Conservation (phyloP, 2,888 invertebrate genomes). For the Zonitis immaculata region DNA sequence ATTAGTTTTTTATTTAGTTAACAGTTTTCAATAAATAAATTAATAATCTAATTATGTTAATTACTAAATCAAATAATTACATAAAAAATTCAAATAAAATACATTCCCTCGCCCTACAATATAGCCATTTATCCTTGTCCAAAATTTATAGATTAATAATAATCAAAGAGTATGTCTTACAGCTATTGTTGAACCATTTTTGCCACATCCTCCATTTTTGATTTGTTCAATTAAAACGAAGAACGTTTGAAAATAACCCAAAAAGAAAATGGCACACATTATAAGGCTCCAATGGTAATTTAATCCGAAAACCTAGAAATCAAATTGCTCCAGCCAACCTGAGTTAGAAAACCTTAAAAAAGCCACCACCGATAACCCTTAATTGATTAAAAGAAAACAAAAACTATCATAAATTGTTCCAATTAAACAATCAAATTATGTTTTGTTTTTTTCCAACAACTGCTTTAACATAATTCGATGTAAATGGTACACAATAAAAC, state of each 20-base stretch:
- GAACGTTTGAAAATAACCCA: conserved; percentile 61
- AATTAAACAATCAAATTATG: background rate
- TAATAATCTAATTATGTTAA: background rate
- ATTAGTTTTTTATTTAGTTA: background rate
- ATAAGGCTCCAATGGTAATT: conserved; percentile 47
- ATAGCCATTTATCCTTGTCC: background rate
- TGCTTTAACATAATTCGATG: too few species aligned
- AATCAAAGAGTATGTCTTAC: conserved; percentile 59
- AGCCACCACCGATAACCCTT: background rate
- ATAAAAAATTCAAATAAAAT: background rate
- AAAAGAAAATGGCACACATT: conserved; percentile 51
- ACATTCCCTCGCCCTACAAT: background rate
- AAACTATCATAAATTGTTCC: background rate
- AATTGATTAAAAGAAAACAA: background rate
- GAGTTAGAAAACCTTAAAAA: conserved; percentile 14
- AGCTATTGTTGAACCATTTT: conserved; percentile 95
- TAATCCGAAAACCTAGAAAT: conserved; percentile 49
- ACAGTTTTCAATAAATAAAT: background rate
- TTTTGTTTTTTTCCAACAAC: too few species aligned
- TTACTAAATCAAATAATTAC: background rate
- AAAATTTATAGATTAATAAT: too few species aligned
- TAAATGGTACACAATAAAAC: too few species aligned
- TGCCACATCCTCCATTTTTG: conserved; percentile 84
- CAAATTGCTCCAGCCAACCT: conserved; percentile 22
- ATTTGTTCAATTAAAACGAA: conserved; percentile 67